These are phyloP conservation scores for Aix galericulata DNA, from an alignment of 2,113 vertebrate species.

Conservation along the genomic window DNA sequence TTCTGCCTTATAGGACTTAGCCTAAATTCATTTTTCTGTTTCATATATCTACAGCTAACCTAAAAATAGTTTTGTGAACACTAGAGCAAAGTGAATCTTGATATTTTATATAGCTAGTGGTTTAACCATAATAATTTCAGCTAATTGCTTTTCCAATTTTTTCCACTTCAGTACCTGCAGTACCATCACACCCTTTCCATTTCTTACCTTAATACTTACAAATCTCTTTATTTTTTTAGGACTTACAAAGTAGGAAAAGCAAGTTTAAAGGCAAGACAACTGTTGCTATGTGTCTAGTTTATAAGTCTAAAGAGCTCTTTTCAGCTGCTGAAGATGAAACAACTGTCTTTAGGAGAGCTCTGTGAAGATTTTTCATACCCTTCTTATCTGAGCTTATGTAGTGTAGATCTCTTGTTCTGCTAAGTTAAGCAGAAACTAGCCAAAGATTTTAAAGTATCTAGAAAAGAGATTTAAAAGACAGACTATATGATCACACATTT, in stretches of 20 bases:
- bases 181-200: not conserved
- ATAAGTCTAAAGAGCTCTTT: not conserved
- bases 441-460: not conserved
- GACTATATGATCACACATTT: not conserved
- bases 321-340: not conserved
- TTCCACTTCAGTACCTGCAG: not conserved
- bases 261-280: not conserved
- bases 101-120: not conserved
- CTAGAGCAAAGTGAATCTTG: not conserved
- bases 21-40: not conserved
- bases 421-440: not conserved
- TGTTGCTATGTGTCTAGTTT: not conserved
- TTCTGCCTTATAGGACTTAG: not conserved
- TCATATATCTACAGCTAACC: not conserved
- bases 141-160: not conserved
- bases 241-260: not conserved
- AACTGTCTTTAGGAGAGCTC: not conserved
- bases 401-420: not conserved
- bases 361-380: not conserved
- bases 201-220: not conserved
- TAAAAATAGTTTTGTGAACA: not conserved
- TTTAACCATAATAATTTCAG: not conserved
- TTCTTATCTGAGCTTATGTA: not conserved
- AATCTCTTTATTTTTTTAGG: not conserved
- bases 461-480: not conserved